phyloP scores from a whole-genome alignment of 2,888 invertebrate species.

The Megalurothrips usitatus region DNA sequence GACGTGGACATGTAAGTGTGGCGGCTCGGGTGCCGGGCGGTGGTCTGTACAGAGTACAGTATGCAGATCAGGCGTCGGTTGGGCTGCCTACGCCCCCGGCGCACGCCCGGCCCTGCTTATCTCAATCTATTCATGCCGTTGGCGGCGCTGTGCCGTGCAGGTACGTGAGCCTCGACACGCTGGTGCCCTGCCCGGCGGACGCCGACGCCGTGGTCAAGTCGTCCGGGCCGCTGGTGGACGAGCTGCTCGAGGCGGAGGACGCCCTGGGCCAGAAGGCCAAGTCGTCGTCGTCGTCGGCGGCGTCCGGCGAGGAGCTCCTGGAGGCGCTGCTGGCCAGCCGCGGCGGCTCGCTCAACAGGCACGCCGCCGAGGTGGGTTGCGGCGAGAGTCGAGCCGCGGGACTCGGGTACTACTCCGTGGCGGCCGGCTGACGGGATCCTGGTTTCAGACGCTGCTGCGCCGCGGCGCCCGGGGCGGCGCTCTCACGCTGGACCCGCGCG shows the following conservation, averaged over 20 bases:
- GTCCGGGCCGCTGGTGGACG: not conserved
- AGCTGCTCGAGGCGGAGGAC: slow-evolving; percentile 5
- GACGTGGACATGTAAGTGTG: slow-evolving; percentile 35
- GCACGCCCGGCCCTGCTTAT: not conserved
- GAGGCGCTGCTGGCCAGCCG: not conserved
- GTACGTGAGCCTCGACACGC: slow-evolving; percentile 12
- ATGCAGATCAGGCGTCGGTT: not conserved
- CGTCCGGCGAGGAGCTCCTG: not conserved
- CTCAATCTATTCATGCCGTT: not conserved
- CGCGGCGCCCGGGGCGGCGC: not conserved
- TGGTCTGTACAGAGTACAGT: too few relatives aligned
- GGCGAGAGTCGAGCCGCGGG: too few relatives aligned
- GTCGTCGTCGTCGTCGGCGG: too few relatives aligned
- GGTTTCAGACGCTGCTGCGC: slow-evolving; percentile 1
- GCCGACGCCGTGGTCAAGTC: slow-evolving; percentile 3
- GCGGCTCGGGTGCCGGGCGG: too few relatives aligned
- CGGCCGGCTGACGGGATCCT: too few relatives aligned
- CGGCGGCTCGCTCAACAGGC: slow-evolving; percentile 1
- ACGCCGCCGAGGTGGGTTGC: not conserved
- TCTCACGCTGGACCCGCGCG: not conserved
- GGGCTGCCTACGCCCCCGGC: not conserved
- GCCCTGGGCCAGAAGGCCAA: not conserved
- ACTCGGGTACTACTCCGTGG: too few relatives aligned
- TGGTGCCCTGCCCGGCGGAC: not conserved
- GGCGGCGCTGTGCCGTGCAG: not conserved